A percentile compares a stretch with the other conserved stretches of the same genome.
Conservation (phyloP, 23 tunicate species). For the Phallusia fumigata region DNA sequence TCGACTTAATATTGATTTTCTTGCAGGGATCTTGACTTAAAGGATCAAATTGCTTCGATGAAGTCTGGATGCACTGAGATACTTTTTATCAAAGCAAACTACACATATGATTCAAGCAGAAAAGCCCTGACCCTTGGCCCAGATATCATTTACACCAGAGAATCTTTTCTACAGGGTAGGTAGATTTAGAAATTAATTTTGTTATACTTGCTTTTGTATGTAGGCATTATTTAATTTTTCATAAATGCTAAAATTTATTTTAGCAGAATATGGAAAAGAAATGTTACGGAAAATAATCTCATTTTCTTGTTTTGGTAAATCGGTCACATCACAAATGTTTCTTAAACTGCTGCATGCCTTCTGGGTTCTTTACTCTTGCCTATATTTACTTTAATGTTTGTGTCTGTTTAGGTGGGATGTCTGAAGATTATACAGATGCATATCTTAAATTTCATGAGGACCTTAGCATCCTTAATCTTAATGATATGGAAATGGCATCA, state of each 20-base stretch:
- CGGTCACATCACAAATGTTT: no score
- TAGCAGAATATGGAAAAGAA: no score
- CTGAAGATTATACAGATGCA: constrained; percentile 71
- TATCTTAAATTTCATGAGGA: constrained; percentile 83
- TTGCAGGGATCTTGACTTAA: constrained; percentile 58
- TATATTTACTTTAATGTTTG: no score
- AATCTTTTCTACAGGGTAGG: constrained; percentile 89
- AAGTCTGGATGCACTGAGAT: constrained; percentile 96
- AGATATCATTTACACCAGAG: constrained; percentile 86
- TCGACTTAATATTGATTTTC: neutral
- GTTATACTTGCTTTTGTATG: no score
- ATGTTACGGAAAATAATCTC: no score
- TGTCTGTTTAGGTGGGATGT: constrained; percentile 77
- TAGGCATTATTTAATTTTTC: no score
- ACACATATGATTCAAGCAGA: constrained; percentile 76
- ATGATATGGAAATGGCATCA: constrained; percentile 83
- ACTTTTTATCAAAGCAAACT: constrained; percentile 90
- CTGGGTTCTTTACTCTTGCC: no score
- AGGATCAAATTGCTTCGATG: constrained; percentile 76
- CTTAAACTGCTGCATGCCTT: no score
- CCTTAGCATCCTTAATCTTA: constrained; percentile 41
- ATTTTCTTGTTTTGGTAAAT: no score
- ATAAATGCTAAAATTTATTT: no score
- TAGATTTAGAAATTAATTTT: no score
- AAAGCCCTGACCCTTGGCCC: constrained; percentile 82